phyloP scores from a whole-genome alignment of 2,113 vertebrate genomes.

The Thymallus thymallus region DNA sequence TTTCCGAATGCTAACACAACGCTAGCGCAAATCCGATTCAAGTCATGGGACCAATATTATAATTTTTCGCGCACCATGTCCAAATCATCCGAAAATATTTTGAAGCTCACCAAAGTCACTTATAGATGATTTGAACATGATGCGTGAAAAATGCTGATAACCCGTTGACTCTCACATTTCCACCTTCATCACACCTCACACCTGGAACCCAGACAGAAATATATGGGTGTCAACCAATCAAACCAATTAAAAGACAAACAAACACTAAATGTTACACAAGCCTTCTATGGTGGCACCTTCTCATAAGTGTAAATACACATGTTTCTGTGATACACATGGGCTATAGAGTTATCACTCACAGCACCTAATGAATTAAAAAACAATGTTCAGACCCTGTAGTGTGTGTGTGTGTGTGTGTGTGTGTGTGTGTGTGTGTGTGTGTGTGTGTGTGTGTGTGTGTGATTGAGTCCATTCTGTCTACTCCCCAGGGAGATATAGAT shows the following conservation, averaged over 20 bases:
- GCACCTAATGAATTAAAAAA: constrained; percentile 25
- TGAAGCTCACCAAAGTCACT: no score
- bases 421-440: no score
- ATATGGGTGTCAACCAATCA: no score
- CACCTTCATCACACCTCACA: neutral
- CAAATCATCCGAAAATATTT: no score
- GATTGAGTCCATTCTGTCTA: constrained; percentile 8
- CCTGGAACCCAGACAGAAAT: neutral
- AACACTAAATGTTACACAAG: neutral
- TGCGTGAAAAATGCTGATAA: no score
- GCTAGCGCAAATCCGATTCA: no score
- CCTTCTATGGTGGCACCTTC: neutral
- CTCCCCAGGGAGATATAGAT: neutral
- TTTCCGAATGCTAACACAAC: no score
- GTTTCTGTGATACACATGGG: neutral
- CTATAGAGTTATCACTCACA: constrained; percentile 22
- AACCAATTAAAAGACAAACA: neutral
- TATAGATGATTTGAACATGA: no score
- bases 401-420: no score
- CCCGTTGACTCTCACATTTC: neutral
- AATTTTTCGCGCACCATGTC: no score
- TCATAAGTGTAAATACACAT: neutral
- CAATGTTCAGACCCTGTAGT: no score
- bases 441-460: neutral
- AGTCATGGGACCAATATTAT: no score